Evolutionary conservation across 2,797 vertebrate species (phyloP), one percentile per base, ranked within the genome.

Genomic region (Brachyalestes nurse): DNA sequence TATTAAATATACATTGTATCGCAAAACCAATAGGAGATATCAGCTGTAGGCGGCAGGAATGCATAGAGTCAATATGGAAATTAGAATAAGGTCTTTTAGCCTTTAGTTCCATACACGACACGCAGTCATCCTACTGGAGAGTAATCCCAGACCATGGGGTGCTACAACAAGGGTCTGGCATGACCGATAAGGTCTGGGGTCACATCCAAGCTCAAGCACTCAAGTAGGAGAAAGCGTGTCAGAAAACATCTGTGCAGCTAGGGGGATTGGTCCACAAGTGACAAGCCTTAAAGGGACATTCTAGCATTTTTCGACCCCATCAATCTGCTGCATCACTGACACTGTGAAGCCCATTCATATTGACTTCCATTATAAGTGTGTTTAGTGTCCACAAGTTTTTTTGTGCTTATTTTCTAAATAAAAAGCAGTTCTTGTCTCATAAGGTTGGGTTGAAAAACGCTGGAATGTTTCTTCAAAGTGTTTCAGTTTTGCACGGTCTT

Each of bases 401-500:
- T 21, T 60, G 28, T 60, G 58, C 0, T 3, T 25, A 9, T 28
- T 28, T 61, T 28, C 23, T 61, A 14, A 28, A 5, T 19, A 65
- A 28, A 65, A 6, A 5, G 25, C 16, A 23, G 23, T 28, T 28
- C 0, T 14, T 28, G 23, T 14, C 9, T 28, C 10, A 2, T 14
- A 14, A 55, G 5, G 16, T 1, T 14, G 60, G n/a, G 21, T 13
- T 60, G 10, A 61, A 40, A 40, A 65, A 40, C 6, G 17, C 62
- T 40, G 34, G 34, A 40, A 17, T 65, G 9, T 38, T 65, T 23
- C 1, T 34, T 55, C 28, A 28, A 17, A 17, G 34, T 38, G 16
- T 45, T 9, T 95, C 90, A 96, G 86, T 92, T 89, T 5, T 91
- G 92, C 49, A 91, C 92, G 81, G 93, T 87, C 7, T 86, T 91